Evolutionary conservation across 2,888 invertebrate species (phyloP).

Genomic region (Noctua janthina): DNA sequence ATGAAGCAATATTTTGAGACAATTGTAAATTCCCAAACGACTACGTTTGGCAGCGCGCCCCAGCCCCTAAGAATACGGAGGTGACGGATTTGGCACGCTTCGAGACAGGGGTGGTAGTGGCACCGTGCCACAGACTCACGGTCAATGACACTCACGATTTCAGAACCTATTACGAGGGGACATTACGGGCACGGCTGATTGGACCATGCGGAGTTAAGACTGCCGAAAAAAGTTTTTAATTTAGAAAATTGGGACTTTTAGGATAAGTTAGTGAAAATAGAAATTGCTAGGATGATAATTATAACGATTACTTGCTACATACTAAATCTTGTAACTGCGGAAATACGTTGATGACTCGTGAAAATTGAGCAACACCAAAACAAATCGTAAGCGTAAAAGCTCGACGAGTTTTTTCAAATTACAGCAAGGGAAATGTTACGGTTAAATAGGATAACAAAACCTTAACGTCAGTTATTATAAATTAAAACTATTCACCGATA

Average conservation of each 20-base stretch:
- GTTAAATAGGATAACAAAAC: background rate
- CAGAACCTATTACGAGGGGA: slow-evolving; percentile 53
- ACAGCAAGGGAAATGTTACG: background rate
- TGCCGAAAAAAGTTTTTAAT: background rate
- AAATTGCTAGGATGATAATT: background rate
- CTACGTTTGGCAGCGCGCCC: slow-evolving; percentile 51
- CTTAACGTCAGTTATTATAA: background rate
- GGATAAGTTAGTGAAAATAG: background rate
- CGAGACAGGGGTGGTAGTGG: slow-evolving; percentile 66
- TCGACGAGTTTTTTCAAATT: background rate
- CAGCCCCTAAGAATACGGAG: slow-evolving; percentile 32
- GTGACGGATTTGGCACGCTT: slow-evolving; percentile 65
- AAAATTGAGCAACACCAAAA: slow-evolving; percentile 48
- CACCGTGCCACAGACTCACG: slow-evolving; percentile 67
- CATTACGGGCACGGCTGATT: slow-evolving; percentile 39
- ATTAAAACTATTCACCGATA: background rate
- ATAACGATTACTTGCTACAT: too few species aligned
- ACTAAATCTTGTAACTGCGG: slow-evolving; percentile 14
- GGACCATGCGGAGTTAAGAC: slow-evolving; percentile 19
- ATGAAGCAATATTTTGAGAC: slow-evolving; percentile 11
- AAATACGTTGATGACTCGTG: slow-evolving; percentile 33
- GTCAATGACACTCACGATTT: slow-evolving; percentile 75
- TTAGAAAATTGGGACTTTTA: background rate
- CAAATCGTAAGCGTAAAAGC: slow-evolving; percentile 32
- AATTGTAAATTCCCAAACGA: slow-evolving; percentile 31